Percentiles rank a stretch among this genome's conserved stretches.
Evolutionary conservation across 2,888 invertebrate genomes (phyloP).

Genomic region (Drosophila cognata): DNA sequence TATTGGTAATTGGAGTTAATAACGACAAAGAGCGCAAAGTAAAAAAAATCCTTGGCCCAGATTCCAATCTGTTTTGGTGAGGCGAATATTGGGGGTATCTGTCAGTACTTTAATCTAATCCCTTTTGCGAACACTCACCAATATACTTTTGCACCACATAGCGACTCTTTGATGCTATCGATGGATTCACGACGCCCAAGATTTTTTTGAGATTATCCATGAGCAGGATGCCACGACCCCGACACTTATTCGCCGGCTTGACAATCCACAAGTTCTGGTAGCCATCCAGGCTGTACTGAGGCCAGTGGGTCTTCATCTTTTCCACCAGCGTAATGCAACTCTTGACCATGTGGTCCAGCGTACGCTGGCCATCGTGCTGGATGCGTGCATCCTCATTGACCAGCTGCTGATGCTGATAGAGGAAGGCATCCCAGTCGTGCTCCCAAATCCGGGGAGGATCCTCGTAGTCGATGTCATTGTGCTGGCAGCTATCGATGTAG

Average conservation of each 20-base stretch:
- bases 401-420: conserved; percentile 89
- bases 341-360: conserved; percentile 75
- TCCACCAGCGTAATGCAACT: conserved; percentile 88
- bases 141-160: conserved; percentile 98
- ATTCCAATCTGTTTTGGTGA: too few relatives aligned
- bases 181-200: conserved; percentile 89
- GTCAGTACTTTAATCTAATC: background rate
- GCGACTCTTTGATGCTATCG: conserved; percentile 89
- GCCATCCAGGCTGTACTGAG: conserved; percentile 93
- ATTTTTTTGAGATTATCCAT: conserved; percentile 95
- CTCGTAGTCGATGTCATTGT: conserved; percentile 89
- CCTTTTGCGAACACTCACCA: conserved; percentile 87
- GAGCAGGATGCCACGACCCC: conserved; percentile 95
- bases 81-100: background rate
- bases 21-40: too few relatives aligned
- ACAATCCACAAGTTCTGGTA: conserved; percentile 96
- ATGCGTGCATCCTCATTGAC: conserved; percentile 88
- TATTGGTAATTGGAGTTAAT: too few relatives aligned
- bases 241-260: conserved; percentile 96
- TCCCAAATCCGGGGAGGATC: conserved; percentile 89
- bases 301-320: conserved; percentile 90
- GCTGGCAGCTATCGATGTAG: conserved; percentile 90
- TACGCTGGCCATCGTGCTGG: conserved; percentile 77
- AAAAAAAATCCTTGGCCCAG: too few relatives aligned
- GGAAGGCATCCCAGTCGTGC: conserved; percentile 95